phyloP scores from a whole-genome alignment of 2,113 vertebrate species.

The Heterochromis multidens region DNA sequence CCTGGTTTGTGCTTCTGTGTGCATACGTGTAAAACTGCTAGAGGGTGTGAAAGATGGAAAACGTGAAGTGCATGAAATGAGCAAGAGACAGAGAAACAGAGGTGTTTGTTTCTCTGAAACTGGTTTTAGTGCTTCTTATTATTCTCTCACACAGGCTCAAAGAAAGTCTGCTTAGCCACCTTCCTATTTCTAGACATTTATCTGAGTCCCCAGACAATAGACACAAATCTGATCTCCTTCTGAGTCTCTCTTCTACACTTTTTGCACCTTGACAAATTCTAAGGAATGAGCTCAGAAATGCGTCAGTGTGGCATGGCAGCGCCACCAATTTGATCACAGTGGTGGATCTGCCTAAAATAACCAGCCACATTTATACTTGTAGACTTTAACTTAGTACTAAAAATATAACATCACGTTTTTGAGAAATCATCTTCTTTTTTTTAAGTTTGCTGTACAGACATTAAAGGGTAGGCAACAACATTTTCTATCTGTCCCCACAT shows the following conservation, averaged over 20 bases:
- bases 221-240: background rate
- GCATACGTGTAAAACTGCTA: background rate
- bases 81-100: background rate
- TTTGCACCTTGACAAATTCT: background rate
- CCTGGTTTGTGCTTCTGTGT: background rate
- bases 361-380: accelerated
- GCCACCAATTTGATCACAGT: background rate
- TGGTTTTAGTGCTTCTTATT: background rate
- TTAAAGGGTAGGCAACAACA: accelerated
- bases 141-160: background rate
- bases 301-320: background rate
- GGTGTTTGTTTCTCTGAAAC: background rate
- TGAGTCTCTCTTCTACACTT: background rate
- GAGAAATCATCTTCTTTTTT: background rate
- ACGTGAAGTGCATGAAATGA: background rate
- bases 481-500: background rate
- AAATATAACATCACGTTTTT: background rate
- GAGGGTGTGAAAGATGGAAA: background rate
- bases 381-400: background rate
- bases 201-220: background rate
- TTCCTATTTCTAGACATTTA: background rate
- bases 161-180: constrained; percentile 9
- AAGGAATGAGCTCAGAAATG: background rate
- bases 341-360: background rate
- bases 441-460: background rate